Percentiles rank a stretch among this genome's conserved stretches.
These are phyloP conservation scores for Diplodus puntazzo DNA, from an alignment of 2,797 vertebrate species.

Conservation along the genomic window DNA sequence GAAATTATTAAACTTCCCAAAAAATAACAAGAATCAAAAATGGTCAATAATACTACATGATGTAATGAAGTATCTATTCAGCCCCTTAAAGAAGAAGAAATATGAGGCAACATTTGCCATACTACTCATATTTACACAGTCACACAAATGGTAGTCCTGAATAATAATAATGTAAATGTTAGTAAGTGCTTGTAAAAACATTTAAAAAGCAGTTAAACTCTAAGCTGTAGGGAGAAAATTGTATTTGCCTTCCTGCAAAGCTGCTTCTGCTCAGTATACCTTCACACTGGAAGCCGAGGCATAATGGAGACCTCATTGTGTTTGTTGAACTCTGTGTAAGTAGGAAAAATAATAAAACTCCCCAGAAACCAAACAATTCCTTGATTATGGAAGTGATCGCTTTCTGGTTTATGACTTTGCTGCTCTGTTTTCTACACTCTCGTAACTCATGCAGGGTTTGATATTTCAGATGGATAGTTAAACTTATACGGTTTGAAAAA, in stretches of 20 bases:
- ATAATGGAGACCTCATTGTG: slow-evolving; percentile 16
- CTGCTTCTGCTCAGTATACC: slow-evolving; percentile 34
- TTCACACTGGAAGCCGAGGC: slow-evolving; percentile 20
- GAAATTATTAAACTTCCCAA: neutral
- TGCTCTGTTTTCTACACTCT: slow-evolving; percentile 46
- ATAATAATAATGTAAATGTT: slow-evolving; percentile 29
- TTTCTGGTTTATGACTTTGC: slow-evolving; percentile 63
- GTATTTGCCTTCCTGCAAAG: slow-evolving; percentile 26
- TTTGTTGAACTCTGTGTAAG: slow-evolving; percentile 16
- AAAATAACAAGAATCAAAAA: neutral
- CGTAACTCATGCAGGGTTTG: slow-evolving; percentile 55
- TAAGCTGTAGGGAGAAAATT: slow-evolving; percentile 9
- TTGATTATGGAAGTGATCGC: slow-evolving; percentile 52
- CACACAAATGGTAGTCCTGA: slow-evolving; percentile 10
- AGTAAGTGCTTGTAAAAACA: slow-evolving; percentile 34
- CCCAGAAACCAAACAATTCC: slow-evolving; percentile 44
- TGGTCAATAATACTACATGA: neutral
- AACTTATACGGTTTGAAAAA: slow-evolving; percentile 64
- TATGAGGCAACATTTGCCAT: slow-evolving; percentile 9
- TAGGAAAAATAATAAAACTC: slow-evolving; percentile 50
- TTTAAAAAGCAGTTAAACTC: slow-evolving; percentile 52
- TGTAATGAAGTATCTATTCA: neutral
- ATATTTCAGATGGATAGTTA: slow-evolving; percentile 66
- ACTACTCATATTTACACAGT: slow-evolving; percentile 22
- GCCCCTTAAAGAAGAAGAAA: neutral